Base-by-base conservation (phyloP, 1,140 invertebrate genomes). In the Apocrypta bakeri region DNA sequence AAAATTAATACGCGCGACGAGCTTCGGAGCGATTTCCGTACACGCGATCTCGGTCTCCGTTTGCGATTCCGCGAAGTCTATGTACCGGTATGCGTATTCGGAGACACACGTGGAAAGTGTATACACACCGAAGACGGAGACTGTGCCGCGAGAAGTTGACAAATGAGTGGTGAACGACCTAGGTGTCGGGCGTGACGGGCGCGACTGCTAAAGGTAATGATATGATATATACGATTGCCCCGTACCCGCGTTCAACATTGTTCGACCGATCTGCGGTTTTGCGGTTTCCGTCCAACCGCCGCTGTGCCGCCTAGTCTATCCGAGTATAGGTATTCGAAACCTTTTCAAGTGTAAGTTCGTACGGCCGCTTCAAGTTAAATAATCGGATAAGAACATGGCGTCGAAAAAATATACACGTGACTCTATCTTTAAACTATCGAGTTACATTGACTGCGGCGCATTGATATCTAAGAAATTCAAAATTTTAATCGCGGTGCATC, bases 251-350 rank as follows among this genome's bases (percentile, higher is more conserved):
- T 56, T 42, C 63, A 87, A 88, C 87, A 88, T 88, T 86, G 88
- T 89, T 90, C 88, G 88, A 86, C 85, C 89, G 88, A 91, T 88
- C 87, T 92, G 90, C 84, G 90, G 90, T 92, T 91, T 91, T 91
- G 91, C 74, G 91, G 91, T 91, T 91, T 92, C 88, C 90, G 89
- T 87, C 86, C 84, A 6, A 25, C 40, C 79, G 76, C 83, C 74
- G 24, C 64, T 82, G 12, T 76, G 25, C 69, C n/a, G 14, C n/a
- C 40, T 48, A 17, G 42, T 17, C 17, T 48, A 48, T 48, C 42
- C 21, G 64, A 71, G 63, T 66, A 7, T 17, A 66, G 64, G 33
- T 33, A 24, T 61, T 66, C 27, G 74, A 42, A 69, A 78, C 1
- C 12, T 72, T 24, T 56, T 61, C 42, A 48, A 48, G 42, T 48